Evolutionary conservation across 2,113 vertebrate species (phyloP).

Genomic region (Patagioenas fasciata): DNA sequence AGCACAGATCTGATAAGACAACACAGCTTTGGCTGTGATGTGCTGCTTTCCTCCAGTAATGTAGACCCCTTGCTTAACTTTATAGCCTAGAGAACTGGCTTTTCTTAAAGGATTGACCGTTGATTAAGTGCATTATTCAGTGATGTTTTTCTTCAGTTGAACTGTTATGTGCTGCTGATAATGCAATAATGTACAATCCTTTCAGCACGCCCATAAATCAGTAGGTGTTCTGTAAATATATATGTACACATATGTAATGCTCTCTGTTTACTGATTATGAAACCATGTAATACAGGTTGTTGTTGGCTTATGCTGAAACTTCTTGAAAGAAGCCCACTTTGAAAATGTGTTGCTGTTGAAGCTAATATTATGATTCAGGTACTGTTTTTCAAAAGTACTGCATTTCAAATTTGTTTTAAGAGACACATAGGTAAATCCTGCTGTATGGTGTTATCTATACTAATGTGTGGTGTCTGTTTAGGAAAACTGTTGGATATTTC

Average conservation of each 20-base stretch:
- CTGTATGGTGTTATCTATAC: constrained; percentile 74
- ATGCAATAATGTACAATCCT: constrained; percentile 69
- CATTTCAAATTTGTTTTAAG: constrained; percentile 81
- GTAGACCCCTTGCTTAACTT: constrained; percentile 82
- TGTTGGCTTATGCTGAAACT: constrained; percentile 89
- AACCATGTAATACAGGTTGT: constrained; percentile 90
- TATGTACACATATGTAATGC: constrained; percentile 78
- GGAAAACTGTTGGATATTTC: constrained; percentile 69
- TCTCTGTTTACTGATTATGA: constrained; percentile 89
- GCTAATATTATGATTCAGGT: constrained; percentile 89
- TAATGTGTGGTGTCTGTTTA: constrained; percentile 70
- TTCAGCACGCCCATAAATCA: constrained; percentile 70
- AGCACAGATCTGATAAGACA: background rate
- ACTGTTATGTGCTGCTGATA: constrained; percentile 43
- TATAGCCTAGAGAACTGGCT: constrained; percentile 70
- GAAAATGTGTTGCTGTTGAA: constrained; percentile 90
- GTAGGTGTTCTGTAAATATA: constrained; percentile 77
- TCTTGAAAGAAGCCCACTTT: constrained; percentile 88
- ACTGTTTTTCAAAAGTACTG: constrained; percentile 87
- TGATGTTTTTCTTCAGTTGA: constrained; percentile 15
- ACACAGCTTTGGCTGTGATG: constrained; percentile 38
- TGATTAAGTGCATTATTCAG: constrained; percentile 68
- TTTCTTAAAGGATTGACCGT: constrained; percentile 70
- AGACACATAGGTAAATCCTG: constrained; percentile 75
- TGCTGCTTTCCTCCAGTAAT: constrained; percentile 72